These are phyloP conservation scores for Cephonodes hylas DNA, from an alignment of 2,888 invertebrate genomes.

Conservation along the genomic window DNA sequence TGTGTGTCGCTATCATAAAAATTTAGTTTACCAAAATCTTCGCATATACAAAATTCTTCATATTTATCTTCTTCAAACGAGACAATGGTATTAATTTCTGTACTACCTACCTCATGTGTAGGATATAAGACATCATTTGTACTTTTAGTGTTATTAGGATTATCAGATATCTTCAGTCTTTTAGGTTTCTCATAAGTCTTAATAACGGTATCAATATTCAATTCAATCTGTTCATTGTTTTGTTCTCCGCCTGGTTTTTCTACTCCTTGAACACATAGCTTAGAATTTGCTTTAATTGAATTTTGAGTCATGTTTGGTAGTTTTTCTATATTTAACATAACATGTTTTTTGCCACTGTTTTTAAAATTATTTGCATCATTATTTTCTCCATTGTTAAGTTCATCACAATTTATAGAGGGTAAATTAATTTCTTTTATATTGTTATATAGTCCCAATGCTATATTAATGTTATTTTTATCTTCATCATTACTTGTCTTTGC, in stretches of 20 bases:
- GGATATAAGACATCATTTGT: slow-evolving; percentile 15
- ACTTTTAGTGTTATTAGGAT: slow-evolving; percentile 12
- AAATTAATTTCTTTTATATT: neutral
- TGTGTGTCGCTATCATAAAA: slow-evolving; percentile 40
- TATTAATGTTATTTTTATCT: neutral
- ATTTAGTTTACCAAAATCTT: slow-evolving; percentile 58
- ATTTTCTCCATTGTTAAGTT: slow-evolving; percentile 7
- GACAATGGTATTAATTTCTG: slow-evolving; percentile 20
- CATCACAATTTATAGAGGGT: neutral
- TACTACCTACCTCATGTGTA: neutral
- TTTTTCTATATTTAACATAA: neutral
- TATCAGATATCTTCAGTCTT: slow-evolving; percentile 15
- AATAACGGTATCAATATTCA: slow-evolving; percentile 22
- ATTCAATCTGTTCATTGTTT: slow-evolving; percentile 3
- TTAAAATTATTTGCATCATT: slow-evolving; percentile 18
- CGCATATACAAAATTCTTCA: slow-evolving; percentile 55
- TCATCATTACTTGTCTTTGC: neutral
- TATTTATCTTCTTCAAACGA: slow-evolving; percentile 14
- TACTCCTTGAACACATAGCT: slow-evolving; percentile 58
- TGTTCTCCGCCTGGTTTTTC: slow-evolving; percentile 62
- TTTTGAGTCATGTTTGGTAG: slow-evolving; percentile 20
- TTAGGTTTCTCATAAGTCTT: slow-evolving; percentile 49
- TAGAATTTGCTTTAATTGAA: slow-evolving; percentile 36
- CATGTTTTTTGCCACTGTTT: slow-evolving; percentile 13
- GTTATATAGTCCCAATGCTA: neutral